These are phyloP conservation scores for Heteromurus nitidus DNA, from an alignment of 2,888 invertebrate species.

Conservation along the genomic window DNA sequence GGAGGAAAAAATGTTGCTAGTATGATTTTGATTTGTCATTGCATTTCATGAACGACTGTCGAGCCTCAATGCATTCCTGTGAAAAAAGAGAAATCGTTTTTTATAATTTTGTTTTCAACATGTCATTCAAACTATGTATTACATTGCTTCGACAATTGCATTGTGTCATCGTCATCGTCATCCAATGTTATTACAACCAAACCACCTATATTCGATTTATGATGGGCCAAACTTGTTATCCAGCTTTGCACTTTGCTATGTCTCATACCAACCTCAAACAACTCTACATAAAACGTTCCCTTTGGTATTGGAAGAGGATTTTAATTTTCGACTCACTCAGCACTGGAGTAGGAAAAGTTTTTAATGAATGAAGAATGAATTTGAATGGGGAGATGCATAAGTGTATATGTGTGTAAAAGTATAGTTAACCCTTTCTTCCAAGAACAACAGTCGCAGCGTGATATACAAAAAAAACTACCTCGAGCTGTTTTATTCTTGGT, in stretches of 20 bases:
- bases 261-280: neutral
- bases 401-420: too few relatives aligned
- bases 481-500: too few relatives aligned
- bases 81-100: constrained; percentile 34
- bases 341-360: too few relatives aligned
- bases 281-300: neutral
- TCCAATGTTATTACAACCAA: neutral
- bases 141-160: neutral
- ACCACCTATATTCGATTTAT: constrained; percentile 1
- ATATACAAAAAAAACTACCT: neutral
- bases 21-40: constrained; percentile 34
- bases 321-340: too few relatives aligned
- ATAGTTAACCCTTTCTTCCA: too few relatives aligned
- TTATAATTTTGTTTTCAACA: constrained; percentile 22
- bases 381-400: too few relatives aligned
- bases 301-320: too few relatives aligned
- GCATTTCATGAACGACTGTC: neutral
- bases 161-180: constrained; percentile 2
- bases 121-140: constrained; percentile 14
- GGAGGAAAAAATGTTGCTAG: too few relatives aligned
- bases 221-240: neutral
- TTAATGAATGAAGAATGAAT: too few relatives aligned
- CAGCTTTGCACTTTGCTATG: neutral
- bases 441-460: too few relatives aligned
- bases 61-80: constrained; percentile 23